phyloP scores from a whole-genome alignment of 2,888 invertebrate species.

The Pardosa pseudoannulata region DNA sequence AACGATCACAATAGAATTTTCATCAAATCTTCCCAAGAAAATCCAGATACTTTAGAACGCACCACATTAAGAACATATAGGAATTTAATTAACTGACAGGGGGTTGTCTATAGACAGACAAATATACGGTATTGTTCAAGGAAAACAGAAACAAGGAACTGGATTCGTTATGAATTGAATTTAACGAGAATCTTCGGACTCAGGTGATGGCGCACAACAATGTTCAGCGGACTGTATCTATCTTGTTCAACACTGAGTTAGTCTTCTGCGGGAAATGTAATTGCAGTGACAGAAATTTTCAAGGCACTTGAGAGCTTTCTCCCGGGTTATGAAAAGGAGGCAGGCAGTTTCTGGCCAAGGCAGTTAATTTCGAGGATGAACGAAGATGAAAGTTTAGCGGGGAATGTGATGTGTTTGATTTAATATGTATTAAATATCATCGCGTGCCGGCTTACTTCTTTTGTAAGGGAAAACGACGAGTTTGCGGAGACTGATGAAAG shows the following conservation, averaged over 20 bases:
- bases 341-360: background rate
- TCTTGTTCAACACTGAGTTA: background rate
- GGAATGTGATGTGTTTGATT: too few relatives aligned
- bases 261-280: background rate
- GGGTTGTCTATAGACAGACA: slow-evolving; percentile 34
- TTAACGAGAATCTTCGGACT: slow-evolving; percentile 9
- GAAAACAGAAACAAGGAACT: slow-evolving; percentile 20
- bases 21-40: too few relatives aligned
- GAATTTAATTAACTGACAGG: slow-evolving; percentile 52
- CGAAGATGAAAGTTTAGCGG: too few relatives aligned
- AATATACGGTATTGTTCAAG: slow-evolving; percentile 19
- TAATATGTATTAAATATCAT: too few relatives aligned
- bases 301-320: background rate
- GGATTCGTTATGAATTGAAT: slow-evolving; percentile 44
- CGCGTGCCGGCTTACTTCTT: too few relatives aligned
- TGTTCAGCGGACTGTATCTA: slow-evolving; percentile 9
- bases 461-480: too few relatives aligned
- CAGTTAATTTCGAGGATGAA: background rate
- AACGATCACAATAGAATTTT: background rate
- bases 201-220: background rate
- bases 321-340: background rate
- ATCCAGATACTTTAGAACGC: too few relatives aligned
- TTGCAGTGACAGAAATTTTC: background rate
- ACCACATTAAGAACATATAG: background rate
- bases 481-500: too few relatives aligned